Conservation (phyloP, 1,140 invertebrate genomes). For the honey bee (Apis mellifera) region DNA sequence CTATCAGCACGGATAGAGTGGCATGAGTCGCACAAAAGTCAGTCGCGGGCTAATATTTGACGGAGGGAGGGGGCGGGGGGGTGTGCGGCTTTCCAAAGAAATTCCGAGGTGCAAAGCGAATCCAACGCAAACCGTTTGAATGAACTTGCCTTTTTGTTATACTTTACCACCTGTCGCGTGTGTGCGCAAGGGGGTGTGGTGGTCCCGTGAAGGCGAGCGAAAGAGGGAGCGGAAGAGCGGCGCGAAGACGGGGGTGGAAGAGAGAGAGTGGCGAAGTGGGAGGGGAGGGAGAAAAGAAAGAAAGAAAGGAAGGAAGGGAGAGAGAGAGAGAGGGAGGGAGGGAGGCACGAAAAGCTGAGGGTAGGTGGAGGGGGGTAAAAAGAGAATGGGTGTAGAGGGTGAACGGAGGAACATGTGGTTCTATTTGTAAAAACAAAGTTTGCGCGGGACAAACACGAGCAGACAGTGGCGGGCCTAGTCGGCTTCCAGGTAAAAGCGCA, state of each 20-base stretch:
- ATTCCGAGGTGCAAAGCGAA: slow-evolving; percentile 59
- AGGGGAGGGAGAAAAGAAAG: slow-evolving; percentile 25
- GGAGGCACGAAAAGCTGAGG: slow-evolving; percentile 24
- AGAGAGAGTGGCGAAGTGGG: slow-evolving; percentile 10
- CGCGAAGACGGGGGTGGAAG: slow-evolving; percentile 36
- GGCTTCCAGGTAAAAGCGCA: slow-evolving; percentile 75
- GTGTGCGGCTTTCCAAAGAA: slow-evolving; percentile 45
- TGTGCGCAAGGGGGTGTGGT: slow-evolving; percentile 66
- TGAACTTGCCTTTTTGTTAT: slow-evolving; percentile 65
- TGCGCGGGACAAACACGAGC: slow-evolving; percentile 76
- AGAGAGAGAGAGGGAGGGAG: neutral
- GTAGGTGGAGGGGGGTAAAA: slow-evolving; percentile 6
- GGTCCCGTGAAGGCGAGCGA: slow-evolving; percentile 46
- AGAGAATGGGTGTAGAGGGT: slow-evolving; percentile 56
- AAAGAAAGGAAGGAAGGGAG: slow-evolving; percentile 5
- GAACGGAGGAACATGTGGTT: slow-evolving; percentile 73
- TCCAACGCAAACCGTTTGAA: slow-evolving; percentile 66
- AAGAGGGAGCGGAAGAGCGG: slow-evolving; percentile 24
- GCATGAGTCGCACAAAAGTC: slow-evolving; percentile 42
- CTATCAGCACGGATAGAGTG: slow-evolving; percentile 1
- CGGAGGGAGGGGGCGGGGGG: neutral
- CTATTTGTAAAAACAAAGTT: slow-evolving; percentile 79
- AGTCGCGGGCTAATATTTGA: slow-evolving; percentile 53
- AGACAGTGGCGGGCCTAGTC: slow-evolving; percentile 70
- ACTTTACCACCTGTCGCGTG: slow-evolving; percentile 73